Evolutionary conservation across 2,113 vertebrate species (phyloP), one percentile per base, ranked within the genome.

Genomic region (Turdus rufiventris): DNA sequence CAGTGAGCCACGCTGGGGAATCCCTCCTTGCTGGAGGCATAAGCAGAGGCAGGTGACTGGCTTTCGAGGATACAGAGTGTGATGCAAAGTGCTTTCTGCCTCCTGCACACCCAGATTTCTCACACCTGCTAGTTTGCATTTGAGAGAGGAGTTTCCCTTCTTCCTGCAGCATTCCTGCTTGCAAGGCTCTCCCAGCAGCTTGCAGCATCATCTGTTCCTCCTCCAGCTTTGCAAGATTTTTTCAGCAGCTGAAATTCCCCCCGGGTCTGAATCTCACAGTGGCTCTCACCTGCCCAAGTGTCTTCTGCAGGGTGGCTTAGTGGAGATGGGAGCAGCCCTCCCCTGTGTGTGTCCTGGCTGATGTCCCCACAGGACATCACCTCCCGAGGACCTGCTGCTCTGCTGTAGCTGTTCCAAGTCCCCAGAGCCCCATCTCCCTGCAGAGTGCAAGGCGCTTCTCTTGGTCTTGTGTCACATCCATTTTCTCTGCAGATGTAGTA

Each of bases 121-220:
- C 65, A n/a, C 77, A 85, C 91, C 84, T 94, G 93, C 91, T 89
- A 53, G 16, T 89, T 85, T 93, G 87, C 61, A 7, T 85, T 78
- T 91, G 70, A 85, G 61, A 93, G 78, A 85, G 54, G 89, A 91
- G 81, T 54, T 84, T 91, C 81, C 93, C 84, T 87, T 70, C 75
- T 84, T 80, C 67, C 63, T 66, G 85, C 82, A 80, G 47, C 33
- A 8, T 43, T 85, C 85, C 75, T 56, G 12, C 33, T 83, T 57
- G 57, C 36, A 18, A 53, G 84, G 70, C 85, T 91, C 40, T 8
- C 74, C 71, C 58, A 21, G 82, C 85, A 91, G 92, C 94, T 82
- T 85, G 82, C 50, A 47, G 85, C 26, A 48, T 89, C 88, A 85
- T 83, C 90, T 94, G 82, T 77, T 94, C 75, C 56, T 79, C 62